Evolutionary conservation across 23 tunicate genomes (phyloP), one percentile per base, ranked within the genome.

Genomic region (Halocynthia aurantium): DNA sequence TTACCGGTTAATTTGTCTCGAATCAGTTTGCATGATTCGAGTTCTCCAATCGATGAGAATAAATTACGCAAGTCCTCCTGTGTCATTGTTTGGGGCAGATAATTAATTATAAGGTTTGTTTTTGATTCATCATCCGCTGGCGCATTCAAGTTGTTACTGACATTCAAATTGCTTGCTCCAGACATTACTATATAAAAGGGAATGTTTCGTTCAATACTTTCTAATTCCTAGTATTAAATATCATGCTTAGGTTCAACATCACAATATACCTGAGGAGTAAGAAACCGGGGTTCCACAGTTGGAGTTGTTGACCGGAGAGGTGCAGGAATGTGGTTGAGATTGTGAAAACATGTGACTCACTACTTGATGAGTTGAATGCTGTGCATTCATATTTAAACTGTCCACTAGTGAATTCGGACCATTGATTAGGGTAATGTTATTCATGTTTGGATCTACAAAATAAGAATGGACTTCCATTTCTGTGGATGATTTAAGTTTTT

Each of bases 1-100:
- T 72, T 71, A 86, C 93, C 93, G 52, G 97, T 85, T 21, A 91
- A 71, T 62, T 88, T 88, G 70, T 95, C 94, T 21, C 99, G 67
- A 53, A 90, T 84, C 8, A 95, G 71, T 78, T 95, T 95, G 73
- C 99, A 95, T 15, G 91, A 88, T 76, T 95, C 99, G 61, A 95
- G 72, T 74, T 88, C 99, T n/a, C 99, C 99, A 75, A 95, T 84
- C 0, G 99, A 88, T 7, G 73, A 52, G 72, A 95, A 95, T 22
- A 95, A 67, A 63, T 88, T 90, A 12, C 99, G 71, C 51, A 95
- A 62, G 55, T 95, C 94, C 22, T 95, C 99, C 54, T 84, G 91
- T 0, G 91, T 88, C 98, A 94, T 94, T 7, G 93, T 81, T 87
- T 93, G 98, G 17, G 98, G 98, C 56, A 93, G 78, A 64, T 93